Base-by-base conservation (phyloP, 2,113 vertebrate species). In the Chauna torquata region DNA sequence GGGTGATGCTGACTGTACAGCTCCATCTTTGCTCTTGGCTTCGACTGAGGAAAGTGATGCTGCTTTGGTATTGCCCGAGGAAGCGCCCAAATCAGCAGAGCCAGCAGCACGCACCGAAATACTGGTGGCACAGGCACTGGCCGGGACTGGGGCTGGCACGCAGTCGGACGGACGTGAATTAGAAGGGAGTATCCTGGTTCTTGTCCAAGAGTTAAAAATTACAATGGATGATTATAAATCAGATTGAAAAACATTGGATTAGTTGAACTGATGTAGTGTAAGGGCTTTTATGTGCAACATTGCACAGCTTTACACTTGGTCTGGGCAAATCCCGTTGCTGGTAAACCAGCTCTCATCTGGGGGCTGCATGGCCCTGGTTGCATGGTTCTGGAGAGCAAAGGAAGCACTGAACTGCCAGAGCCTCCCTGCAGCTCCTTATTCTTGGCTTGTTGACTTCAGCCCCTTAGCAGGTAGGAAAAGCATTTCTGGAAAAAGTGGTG, bases 281-380 rank as follows among this genome's bases (percentile, higher is more conserved):
- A 12, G 6, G 47, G 34, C 44, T 24, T n/a, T 2, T 4, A 14
- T 36, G 15, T 1, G 2, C 14, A 27, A 38, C 6, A 2, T 15
- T 16, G 45, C 13, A 9, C 16, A 8, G 59, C 50, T 49, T 38
- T 20, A 9, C 8, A 0, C 32, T 49, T 20, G 6, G 7, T 9
- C 28, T 25, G 64, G 57, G 36, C 30, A 10, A 36, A 13, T 47
- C 40, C 30, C 47, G 6, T 16, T n/a, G 49, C 27, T 36, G 42
- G 8, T 50, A 13, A 61, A 36, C 20, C 25, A 11, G 40, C 32
- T 27, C 32, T 24, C 2, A 2, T 24, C 8, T 3, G 2, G 32
- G 16, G 32, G 61, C 34, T 72, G n/a, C 15, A 0, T 3, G 9
- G 38, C 40, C 28, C 54, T 18, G 13, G 24, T 30, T 22, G 12